Evolutionary conservation across 2,888 invertebrate species (phyloP).

Genomic region (Parochlus steinenii): DNA sequence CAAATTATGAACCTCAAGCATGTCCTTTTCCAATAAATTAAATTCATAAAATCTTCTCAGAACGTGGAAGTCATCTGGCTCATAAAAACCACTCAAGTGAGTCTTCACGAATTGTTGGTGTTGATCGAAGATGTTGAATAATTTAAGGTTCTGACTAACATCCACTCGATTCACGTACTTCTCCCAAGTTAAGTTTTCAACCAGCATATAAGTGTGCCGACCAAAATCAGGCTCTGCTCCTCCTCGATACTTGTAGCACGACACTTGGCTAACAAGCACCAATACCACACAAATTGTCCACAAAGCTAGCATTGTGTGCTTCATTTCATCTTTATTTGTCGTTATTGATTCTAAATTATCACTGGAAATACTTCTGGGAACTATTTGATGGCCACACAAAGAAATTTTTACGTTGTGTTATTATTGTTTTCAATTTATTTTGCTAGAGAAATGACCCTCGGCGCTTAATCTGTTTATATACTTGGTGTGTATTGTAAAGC

Average conservation of each 20-base stretch:
- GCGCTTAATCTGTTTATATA: too few relatives aligned
- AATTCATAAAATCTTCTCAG: conserved; percentile 42
- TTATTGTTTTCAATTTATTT: too few relatives aligned
- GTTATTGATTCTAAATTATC: too few relatives aligned
- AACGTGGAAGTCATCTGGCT: conserved; percentile 20
- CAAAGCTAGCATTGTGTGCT: too few relatives aligned
- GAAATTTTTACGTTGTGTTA: too few relatives aligned
- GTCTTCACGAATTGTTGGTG: conserved; percentile 22
- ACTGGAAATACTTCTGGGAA: too few relatives aligned
- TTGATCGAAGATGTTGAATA: conserved; percentile 25
- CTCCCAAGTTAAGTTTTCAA: conserved; percentile 8
- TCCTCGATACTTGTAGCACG: conserved; percentile 1
- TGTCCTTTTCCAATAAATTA: conserved; percentile 40
- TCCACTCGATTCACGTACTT: conserved; percentile 7
- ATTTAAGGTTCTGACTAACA: neutral
- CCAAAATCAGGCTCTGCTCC: conserved; percentile 8
- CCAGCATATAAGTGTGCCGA: conserved; percentile 4
- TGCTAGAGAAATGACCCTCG: too few relatives aligned
- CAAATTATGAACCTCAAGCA: conserved; percentile 43
- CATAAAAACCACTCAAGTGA: conserved; percentile 11
- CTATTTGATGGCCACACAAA: too few relatives aligned
- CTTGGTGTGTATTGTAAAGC: too few relatives aligned
- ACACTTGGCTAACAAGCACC: neutral
- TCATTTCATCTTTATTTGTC: too few relatives aligned
- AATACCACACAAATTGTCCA: neutral